These are phyloP conservation scores for Phortica variegata DNA, from an alignment of 1,140 invertebrate genomes.

Conservation along the genomic window DNA sequence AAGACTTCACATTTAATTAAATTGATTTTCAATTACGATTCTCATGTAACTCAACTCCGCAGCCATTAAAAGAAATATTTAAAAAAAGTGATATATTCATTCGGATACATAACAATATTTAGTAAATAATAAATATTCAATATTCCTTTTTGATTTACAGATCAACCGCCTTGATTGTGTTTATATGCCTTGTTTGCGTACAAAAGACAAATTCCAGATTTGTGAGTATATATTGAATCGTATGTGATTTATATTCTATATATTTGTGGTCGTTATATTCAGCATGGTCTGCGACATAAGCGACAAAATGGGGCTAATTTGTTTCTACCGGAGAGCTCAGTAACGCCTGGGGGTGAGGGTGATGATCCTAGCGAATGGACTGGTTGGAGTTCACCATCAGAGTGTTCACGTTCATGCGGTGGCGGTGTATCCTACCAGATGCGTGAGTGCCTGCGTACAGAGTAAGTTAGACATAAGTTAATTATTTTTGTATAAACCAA, in stretches of 20 bases:
- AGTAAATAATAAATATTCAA: constrained; percentile 21
- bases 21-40: too few relatives aligned
- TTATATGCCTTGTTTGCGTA: constrained; percentile 41
- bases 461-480: constrained; percentile 57
- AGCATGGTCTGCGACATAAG: constrained; percentile 67
- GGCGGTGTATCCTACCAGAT: constrained; percentile 81
- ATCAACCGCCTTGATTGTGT: constrained; percentile 54
- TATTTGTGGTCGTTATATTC: background rate
- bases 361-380: constrained; percentile 63
- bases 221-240: constrained; percentile 37
- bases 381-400: constrained; percentile 72
- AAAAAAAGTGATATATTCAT: constrained; percentile 35
- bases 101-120: constrained; percentile 2
- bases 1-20: too few relatives aligned
- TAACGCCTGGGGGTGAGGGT: constrained; percentile 67
- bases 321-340: constrained; percentile 67
- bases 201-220: constrained; percentile 46
- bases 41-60: too few relatives aligned
- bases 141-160: constrained; percentile 30
- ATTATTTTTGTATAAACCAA: too few relatives aligned
- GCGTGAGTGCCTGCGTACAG: constrained; percentile 67
- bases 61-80: constrained; percentile 41
- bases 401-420: constrained; percentile 84
- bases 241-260: background rate
- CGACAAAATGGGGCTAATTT: constrained; percentile 71